Evolutionary conservation across 2,797 vertebrate genomes (phyloP).

Genomic region (Yasuhikotakia modesta): DNA sequence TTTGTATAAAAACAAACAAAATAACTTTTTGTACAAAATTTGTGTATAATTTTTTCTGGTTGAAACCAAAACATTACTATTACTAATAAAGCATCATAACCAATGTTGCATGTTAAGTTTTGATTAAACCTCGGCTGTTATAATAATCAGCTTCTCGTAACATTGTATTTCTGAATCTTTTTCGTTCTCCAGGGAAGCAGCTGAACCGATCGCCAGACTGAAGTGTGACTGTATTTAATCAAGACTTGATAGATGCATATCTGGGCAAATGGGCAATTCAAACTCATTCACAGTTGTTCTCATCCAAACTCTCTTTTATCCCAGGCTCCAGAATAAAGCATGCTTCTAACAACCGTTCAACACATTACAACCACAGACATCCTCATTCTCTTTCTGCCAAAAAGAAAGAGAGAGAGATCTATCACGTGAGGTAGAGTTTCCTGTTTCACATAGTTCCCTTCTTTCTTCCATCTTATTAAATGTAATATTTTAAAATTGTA

Average conservation of each 20-base stretch:
- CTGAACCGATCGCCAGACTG: not conserved
- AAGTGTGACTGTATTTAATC: not conserved
- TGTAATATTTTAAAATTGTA: not conserved
- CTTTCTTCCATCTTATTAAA: conserved; percentile 25
- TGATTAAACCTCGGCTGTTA: not conserved
- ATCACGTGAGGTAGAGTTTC: not conserved
- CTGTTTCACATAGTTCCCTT: conserved; percentile 55
- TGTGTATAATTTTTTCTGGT: too few species aligned
- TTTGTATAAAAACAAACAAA: too few species aligned
- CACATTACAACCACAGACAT: conserved; percentile 56
- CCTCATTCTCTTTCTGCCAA: conserved; percentile 55
- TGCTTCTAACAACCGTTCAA: conserved; percentile 60
- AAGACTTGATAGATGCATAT: not conserved
- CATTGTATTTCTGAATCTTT: not conserved
- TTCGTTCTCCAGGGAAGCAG: conserved; percentile 7
- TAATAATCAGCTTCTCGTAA: conserved; percentile 1
- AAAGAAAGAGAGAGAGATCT: not conserved
- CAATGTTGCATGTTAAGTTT: too few species aligned
- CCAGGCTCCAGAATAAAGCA: not conserved
- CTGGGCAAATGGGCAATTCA: not conserved
- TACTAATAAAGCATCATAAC: too few species aligned
- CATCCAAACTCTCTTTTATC: not conserved
- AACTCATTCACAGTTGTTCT: conserved; percentile 7
- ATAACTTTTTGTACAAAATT: too few species aligned
- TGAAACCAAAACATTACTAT: too few species aligned